These are phyloP conservation scores for Eupleurogrammus muticus DNA, from an alignment of 2,797 vertebrate genomes.

Conservation along the genomic window DNA sequence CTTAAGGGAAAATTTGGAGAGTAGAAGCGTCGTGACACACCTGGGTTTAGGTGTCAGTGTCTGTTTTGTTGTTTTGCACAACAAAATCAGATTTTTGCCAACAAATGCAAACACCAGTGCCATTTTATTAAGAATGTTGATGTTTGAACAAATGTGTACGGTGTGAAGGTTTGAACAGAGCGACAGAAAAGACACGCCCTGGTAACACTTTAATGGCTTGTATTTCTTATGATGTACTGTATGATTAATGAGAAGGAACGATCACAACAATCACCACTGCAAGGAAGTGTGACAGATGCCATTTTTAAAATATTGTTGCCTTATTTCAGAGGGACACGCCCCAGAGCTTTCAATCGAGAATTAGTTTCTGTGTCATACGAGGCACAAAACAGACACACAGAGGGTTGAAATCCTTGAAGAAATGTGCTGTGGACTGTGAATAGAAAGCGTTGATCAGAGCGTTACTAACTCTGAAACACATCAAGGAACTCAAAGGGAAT, in stretches of 20 bases:
- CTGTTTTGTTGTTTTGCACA: conserved; percentile 76
- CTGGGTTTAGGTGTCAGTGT: conserved; percentile 65
- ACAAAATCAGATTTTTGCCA: conserved; percentile 66
- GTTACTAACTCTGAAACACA: conserved; percentile 67
- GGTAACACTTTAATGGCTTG: conserved; percentile 53
- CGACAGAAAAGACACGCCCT: conserved; percentile 19
- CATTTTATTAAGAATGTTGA: conserved; percentile 70
- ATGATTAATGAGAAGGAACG: conserved; percentile 53
- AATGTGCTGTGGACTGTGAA: conserved; percentile 66
- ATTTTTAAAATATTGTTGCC: conserved; percentile 82
- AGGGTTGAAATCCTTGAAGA: conserved; percentile 61
- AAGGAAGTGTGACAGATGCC: conserved; percentile 75
- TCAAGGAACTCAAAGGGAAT: conserved; percentile 71
- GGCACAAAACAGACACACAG: conserved; percentile 59
- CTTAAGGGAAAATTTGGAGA: conserved; percentile 40
- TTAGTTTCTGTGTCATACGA: conserved; percentile 60
- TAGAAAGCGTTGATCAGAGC: conserved; percentile 66
- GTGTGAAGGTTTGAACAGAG: conserved; percentile 50
- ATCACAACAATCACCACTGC: conserved; percentile 72
- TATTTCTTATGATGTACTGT: conserved; percentile 62
- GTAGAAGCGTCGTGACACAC: conserved; percentile 55
- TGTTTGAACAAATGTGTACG: conserved; percentile 52
- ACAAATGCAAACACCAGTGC: conserved; percentile 67
- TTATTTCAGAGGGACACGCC: conserved; percentile 79
- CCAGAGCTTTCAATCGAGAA: conserved; percentile 68